These are phyloP conservation scores for Campaea margaritaria DNA, from an alignment of 2,888 invertebrate genomes.

Conservation along the genomic window DNA sequence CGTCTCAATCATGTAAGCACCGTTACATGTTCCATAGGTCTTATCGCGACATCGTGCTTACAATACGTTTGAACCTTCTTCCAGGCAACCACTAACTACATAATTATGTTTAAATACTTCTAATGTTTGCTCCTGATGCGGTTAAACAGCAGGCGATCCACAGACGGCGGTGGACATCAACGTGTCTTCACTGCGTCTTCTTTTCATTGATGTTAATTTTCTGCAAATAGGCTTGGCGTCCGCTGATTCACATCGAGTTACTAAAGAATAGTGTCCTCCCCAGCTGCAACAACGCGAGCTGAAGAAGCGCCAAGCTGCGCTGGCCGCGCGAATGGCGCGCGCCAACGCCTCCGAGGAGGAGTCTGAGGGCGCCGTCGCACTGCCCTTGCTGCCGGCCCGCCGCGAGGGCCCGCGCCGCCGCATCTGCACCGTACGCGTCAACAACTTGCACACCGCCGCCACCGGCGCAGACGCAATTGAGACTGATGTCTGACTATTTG, in stretches of 20 bases:
- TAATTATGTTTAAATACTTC: no score
- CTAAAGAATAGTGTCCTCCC: background rate
- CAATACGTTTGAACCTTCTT: background rate
- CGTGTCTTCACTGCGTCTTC: no score
- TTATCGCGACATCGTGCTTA: background rate
- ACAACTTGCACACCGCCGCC: conserved; percentile 86
- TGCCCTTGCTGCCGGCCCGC: conserved; percentile 39
- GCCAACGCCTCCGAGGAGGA: conserved; percentile 33
- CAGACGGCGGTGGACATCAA: no score
- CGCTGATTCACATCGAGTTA: no score
- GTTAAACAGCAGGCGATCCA: no score
- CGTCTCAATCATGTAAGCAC: conserved; percentile 70
- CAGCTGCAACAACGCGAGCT: conserved; percentile 71
- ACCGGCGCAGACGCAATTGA: conserved; percentile 94
- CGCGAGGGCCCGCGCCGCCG: conserved; percentile 64
- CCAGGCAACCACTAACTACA: background rate
- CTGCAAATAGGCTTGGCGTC: no score
- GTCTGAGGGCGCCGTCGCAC: conserved; percentile 36
- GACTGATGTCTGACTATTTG: conserved; percentile 98
- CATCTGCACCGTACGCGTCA: conserved; percentile 77
- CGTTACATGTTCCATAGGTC: background rate
- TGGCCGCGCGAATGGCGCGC: conserved; percentile 49
- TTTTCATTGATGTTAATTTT: no score
- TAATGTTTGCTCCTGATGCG: no score
- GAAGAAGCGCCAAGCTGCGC: conserved; percentile 61